These are phyloP conservation scores for Benitochromis conjunctus DNA, from an alignment of 2,113 vertebrate genomes.

Conservation along the genomic window DNA sequence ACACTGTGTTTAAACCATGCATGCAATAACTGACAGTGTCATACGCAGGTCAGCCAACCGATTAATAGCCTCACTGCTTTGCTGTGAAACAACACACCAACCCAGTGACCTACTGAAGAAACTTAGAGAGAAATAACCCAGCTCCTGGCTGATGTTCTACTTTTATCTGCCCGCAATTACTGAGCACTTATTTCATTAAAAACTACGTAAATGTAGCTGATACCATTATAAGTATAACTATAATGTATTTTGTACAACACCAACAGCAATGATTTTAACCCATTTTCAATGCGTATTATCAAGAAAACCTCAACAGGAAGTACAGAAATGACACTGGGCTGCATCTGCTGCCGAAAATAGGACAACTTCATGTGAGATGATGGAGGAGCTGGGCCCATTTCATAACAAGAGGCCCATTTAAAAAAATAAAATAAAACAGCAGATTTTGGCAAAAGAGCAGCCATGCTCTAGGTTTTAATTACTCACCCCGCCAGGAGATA, in stretches of 20 bases:
- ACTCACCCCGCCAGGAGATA: neutral
- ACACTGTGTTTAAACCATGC: neutral
- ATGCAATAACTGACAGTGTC: neutral
- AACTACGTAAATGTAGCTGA: neutral
- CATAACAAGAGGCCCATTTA: neutral
- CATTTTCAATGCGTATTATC: neutral
- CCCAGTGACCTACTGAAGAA: constrained; percentile 23
- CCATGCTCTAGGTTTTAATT: neutral
- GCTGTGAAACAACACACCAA: neutral
- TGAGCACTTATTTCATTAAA: neutral
- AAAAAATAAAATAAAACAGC: neutral
- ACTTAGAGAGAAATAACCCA: neutral
- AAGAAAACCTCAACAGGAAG: neutral
- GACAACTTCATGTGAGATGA: neutral
- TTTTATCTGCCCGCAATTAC: neutral
- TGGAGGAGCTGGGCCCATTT: neutral
- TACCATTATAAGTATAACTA: neutral
- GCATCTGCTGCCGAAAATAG: neutral
- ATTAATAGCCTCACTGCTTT: neutral
- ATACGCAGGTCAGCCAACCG: neutral
- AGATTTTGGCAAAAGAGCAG: neutral
- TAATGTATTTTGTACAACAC: neutral
- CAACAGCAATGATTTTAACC: neutral
- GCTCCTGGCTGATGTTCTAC: neutral
- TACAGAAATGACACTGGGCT: neutral